Evolutionary conservation across 2,888 invertebrate species (phyloP).

Genomic region (Sinelater perroti): DNA sequence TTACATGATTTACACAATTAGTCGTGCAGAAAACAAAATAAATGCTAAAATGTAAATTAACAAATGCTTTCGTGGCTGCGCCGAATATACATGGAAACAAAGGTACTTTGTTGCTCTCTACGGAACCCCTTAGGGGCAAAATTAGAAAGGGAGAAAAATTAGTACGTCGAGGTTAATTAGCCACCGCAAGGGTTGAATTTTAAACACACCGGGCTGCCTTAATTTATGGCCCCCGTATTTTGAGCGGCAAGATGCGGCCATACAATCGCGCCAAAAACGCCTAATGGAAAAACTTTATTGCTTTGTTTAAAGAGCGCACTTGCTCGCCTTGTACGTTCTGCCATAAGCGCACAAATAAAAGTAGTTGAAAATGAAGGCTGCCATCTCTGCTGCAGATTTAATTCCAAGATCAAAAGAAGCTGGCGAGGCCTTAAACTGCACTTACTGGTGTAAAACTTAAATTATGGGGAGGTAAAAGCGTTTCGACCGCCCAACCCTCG

Average conservation of each 20-base stretch:
- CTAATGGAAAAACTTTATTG: constrained; percentile 16
- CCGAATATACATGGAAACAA: constrained; percentile 26
- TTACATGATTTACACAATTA: constrained; percentile 59
- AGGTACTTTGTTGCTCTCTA: constrained; percentile 19
- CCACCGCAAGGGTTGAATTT: constrained; percentile 24
- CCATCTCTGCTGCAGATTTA: constrained; percentile 31
- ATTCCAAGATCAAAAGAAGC: constrained; percentile 36
- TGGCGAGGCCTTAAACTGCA: constrained; percentile 27
- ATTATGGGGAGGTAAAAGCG: constrained; percentile 32
- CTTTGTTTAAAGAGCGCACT: constrained; percentile 5
- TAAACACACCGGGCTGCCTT: constrained; percentile 10
- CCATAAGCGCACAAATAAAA: constrained; percentile 11
- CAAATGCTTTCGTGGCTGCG: constrained; percentile 47
- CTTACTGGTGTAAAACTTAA: constrained; percentile 37
- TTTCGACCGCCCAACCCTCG: constrained; percentile 28
- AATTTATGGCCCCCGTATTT: constrained; percentile 17
- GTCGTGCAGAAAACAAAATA: constrained; percentile 56
- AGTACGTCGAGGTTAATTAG: constrained; percentile 30
- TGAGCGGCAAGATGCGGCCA: not conserved
- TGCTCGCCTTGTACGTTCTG: not conserved
- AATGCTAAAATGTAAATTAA: constrained; percentile 54
- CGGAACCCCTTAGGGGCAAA: constrained; percentile 17
- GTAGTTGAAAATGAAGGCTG: constrained; percentile 13
- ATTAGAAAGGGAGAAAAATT: constrained; percentile 29
- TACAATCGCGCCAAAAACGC: constrained; percentile 9